Evolutionary conservation across 2,113 vertebrate species (phyloP), one percentile per base, ranked within the genome.

Genomic region (Sterrhoptilus dennistouni): DNA sequence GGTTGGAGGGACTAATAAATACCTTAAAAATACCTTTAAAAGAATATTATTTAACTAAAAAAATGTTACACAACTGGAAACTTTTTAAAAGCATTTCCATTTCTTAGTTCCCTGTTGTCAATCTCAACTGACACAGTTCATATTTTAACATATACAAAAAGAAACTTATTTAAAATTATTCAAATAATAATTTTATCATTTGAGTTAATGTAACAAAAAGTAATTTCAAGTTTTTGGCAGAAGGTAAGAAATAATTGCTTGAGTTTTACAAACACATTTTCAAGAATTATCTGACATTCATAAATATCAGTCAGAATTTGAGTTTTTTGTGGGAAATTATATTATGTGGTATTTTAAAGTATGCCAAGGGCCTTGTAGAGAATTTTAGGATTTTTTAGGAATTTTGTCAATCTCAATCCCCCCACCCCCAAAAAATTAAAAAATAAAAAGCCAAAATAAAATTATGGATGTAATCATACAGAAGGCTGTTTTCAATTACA

Each of bases 361-460:
- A 68, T 38, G 4, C 8, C 24, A 53, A 66, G 65, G 11, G 9
- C 2, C 28, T 35, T 74, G 22, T 25, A 90, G 35, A 42, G 11
- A 2, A 45, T 53, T 77, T 69, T n/a, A 91, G 11, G 23, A 29
- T 4, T 57, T 79, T 88, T 83, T 36, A 72, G 5, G 8, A 56
- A 61, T 80, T 83, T 38, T 60, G 12, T 29, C 35, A 57, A 47
- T 57, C 8, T 72, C 12, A 65, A 53, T 56, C 20, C 20, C 12
- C 1, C 2, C 8, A 38, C 5, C 0, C 31, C 10, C 2, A 5
- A 27, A 53, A 83, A 52, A 75, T 6, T 14, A 6, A 5, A 71
- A 35, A 52, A 8, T 12, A 42, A 22, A 31, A 45, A 15, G 7
- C 4, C 23, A 27, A 80, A 76, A 35, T 54, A 61, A 56, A 71